A percentile compares a stretch with the other conserved stretches of the same genome.
These are phyloP conservation scores for Cettia cetti DNA, from an alignment of 2,113 vertebrate genomes.

Conservation along the genomic window DNA sequence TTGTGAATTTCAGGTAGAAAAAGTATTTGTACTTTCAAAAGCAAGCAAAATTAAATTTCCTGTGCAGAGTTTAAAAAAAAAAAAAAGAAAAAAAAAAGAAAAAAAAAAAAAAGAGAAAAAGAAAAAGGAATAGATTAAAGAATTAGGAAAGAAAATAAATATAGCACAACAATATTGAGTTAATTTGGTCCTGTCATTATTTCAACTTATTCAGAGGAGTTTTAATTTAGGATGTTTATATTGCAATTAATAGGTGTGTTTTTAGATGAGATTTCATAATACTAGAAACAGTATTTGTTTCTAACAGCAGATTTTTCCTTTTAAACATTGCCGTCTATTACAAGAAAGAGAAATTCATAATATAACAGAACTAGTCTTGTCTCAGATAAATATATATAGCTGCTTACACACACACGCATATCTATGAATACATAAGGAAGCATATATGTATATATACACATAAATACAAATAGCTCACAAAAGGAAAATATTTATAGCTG, in stretches of 20 bases:
- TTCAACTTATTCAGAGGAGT: background rate
- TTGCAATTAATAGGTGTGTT: background rate
- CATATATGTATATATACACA: background rate
- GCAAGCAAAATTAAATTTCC: background rate
- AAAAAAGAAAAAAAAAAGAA: background rate
- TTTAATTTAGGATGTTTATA: background rate
- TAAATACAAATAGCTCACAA: background rate
- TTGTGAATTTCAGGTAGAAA: background rate
- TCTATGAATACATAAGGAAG: background rate
- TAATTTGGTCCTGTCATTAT: background rate
- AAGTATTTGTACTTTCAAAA: background rate
- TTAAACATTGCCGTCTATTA: background rate
- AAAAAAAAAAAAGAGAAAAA: background rate
- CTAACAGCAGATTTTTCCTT: background rate
- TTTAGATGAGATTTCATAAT: background rate
- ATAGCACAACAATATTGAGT: background rate
- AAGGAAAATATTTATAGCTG: background rate
- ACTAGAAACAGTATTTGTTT: background rate
- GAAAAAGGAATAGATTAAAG: fast-evolving
- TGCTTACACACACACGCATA: background rate
- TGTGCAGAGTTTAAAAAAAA: background rate
- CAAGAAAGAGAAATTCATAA: background rate
- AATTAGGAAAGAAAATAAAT: background rate
- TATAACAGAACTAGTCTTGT: background rate
- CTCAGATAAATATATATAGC: background rate